phyloP scores from a whole-genome alignment of 64 coral and sea anemone species.

The Astreopora myriophthalma region DNA sequence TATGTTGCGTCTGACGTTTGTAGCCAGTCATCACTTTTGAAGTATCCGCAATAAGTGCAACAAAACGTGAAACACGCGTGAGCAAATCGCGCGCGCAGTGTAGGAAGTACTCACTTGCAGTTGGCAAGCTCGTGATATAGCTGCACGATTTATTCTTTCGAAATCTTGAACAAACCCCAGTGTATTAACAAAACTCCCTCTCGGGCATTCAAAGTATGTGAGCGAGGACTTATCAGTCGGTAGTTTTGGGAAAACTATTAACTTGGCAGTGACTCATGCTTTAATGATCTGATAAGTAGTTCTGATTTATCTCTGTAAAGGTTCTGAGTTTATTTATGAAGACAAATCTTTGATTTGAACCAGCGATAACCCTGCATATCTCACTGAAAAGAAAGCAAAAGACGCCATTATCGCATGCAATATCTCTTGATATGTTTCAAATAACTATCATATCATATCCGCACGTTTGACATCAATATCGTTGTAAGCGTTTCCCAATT shows the following conservation, averaged over 20 bases:
- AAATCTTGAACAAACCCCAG: too few relatives aligned
- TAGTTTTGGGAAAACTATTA: background rate
- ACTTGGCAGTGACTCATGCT: background rate
- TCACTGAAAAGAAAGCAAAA: constrained; percentile 18
- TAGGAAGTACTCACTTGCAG: too few relatives aligned
- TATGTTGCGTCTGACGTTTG: too few relatives aligned
- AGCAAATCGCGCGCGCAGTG: too few relatives aligned
- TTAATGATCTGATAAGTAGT: background rate
- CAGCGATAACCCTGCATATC: background rate
- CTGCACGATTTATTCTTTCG: too few relatives aligned
- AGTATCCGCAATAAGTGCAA: too few relatives aligned
- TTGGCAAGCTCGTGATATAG: too few relatives aligned
- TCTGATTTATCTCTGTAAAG: constrained; percentile 13
- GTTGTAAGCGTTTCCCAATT: constrained; percentile 36
- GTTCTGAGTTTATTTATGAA: constrained; percentile 14
- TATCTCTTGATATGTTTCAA: constrained; percentile 19
- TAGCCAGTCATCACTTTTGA: too few relatives aligned
- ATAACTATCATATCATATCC: constrained; percentile 52
- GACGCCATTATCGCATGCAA: background rate
- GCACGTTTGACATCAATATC: constrained; percentile 23
- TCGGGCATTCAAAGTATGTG: background rate
- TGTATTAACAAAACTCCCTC: too few relatives aligned
- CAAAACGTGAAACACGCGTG: too few relatives aligned
- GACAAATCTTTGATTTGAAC: constrained; percentile 12
- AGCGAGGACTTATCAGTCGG: background rate